These are phyloP conservation scores for Elegia similella DNA, from an alignment of 2,888 invertebrate genomes.

Conservation along the genomic window DNA sequence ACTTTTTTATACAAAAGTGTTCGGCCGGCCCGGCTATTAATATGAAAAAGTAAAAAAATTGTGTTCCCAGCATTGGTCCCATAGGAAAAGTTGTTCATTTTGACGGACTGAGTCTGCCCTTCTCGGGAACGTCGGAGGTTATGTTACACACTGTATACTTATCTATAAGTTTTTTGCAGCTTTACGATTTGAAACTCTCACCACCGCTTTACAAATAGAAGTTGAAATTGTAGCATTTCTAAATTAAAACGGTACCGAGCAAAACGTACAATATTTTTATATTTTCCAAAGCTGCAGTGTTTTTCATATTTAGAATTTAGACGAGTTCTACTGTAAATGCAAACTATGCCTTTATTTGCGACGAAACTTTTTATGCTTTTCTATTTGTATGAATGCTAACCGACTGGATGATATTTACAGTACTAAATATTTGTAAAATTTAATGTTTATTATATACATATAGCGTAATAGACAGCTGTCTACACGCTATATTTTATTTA, in stretches of 20 bases:
- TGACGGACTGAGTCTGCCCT: no score
- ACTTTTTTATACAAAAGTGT: no score
- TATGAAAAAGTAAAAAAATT: no score
- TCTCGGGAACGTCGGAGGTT: no score
- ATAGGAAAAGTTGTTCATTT: no score
- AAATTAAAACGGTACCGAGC: slow-evolving; percentile 14
- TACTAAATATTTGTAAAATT: background rate
- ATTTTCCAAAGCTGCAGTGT: slow-evolving; percentile 22
- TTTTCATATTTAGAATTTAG: slow-evolving; percentile 25
- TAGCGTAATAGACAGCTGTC: no score
- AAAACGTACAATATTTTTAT: slow-evolving; percentile 12
- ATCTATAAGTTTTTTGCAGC: background rate
- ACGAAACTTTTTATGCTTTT: slow-evolving; percentile 3
- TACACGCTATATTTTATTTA: no score
- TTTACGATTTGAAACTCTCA: background rate
- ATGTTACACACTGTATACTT: no score
- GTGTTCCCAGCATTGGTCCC: no score
- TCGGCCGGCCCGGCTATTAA: no score
- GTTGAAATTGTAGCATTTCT: slow-evolving; percentile 12
- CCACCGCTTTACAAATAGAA: background rate
- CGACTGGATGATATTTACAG: background rate
- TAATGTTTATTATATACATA: no score
- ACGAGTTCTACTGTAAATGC: slow-evolving; percentile 12
- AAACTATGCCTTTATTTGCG: background rate
- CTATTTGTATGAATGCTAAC: background rate